Conservation (phyloP, 2,888 invertebrate species). For the Athetis lepigone region DNA sequence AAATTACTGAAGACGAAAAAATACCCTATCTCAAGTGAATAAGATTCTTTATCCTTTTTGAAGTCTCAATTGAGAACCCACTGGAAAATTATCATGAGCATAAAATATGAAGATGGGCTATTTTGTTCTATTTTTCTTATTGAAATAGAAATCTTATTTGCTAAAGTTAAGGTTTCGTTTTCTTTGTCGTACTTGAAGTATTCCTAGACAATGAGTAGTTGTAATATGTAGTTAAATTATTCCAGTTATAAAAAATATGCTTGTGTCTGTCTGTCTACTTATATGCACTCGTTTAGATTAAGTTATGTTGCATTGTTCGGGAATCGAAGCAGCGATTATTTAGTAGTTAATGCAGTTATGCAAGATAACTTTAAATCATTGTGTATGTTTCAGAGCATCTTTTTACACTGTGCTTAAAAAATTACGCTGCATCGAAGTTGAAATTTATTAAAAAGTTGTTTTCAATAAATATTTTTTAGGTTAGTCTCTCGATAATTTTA, state of each 20-base stretch:
- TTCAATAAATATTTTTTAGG: too few species aligned
- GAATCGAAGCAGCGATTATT: neutral
- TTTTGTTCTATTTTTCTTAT: slow-evolving; percentile 23
- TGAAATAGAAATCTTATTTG: slow-evolving; percentile 19
- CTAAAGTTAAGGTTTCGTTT: neutral
- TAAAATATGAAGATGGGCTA: slow-evolving; percentile 40
- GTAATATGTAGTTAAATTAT: slow-evolving; percentile 36
- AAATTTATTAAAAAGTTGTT: neutral
- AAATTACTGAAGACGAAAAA: slow-evolving; percentile 9
- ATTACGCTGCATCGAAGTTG: too few species aligned
- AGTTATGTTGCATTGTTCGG: slow-evolving; percentile 8
- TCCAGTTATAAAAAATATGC: slow-evolving; percentile 17
- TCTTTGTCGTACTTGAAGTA: slow-evolving; percentile 1
- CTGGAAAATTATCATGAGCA: slow-evolving; percentile 47
- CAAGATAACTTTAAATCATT: neutral
- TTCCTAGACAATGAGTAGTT: slow-evolving; percentile 36
- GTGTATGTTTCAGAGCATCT: too few species aligned
- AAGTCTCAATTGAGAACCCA: neutral
- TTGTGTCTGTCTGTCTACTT: slow-evolving; percentile 10
- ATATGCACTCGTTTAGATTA: neutral
- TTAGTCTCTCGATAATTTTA: too few species aligned
- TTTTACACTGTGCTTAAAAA: too few species aligned
- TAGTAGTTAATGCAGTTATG: neutral
- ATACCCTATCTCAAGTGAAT: neutral
- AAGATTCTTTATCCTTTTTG: neutral